Base-by-base conservation (phyloP, 1,140 invertebrate species). In the Cardiocondyla obscurior region DNA sequence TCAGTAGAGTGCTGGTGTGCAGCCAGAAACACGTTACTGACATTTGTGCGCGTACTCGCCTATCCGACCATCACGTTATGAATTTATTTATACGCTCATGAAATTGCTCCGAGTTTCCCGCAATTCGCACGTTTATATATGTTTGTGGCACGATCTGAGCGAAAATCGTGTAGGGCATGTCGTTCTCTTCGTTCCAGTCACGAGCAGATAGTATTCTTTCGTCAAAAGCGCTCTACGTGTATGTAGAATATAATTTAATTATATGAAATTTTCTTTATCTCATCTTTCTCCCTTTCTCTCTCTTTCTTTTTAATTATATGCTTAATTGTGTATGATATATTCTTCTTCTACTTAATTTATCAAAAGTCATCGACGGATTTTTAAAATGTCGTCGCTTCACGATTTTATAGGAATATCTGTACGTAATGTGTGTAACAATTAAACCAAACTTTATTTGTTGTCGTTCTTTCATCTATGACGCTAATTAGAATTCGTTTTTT, bases 71-170 rank as follows among this genome's bases (percentile, higher is more conserved):
- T 55, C 19, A 5, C 62, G 22, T 22, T 67, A 69, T 79, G 62
- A 79, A 69, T 79, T 79, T 79, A 79, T 79, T 79, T 79, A 79
- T 79, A 79, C 39, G 30, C 46, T 79, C 22, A 30, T 55, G 74
- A 79, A 79, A 79, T 69, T 69, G 33, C 74, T 51, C 33, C 60
- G 49, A 76, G 39, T 76, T 16, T 8, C 33, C 39, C 77, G 30
- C 55, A 76, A 57, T 58, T 81, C 39, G 39, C 51, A 39, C 67
- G 67, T 51, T 72, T 22, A 25, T 73, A 58, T 36, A 7, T 33
- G 60, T 28, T 30, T 19, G 14, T 39, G 46, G 16, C 19, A 19
- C 30, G 22, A 16, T 51, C 33, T 64, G 30, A 46, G 7, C 30
- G 12, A 53, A 62, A 22, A 3, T 46, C 77, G 39, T 58, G 77